Evolutionary conservation across 2,888 invertebrate genomes (phyloP), one percentile per base, ranked within the genome.

Genomic region (Mythimna loreyi): DNA sequence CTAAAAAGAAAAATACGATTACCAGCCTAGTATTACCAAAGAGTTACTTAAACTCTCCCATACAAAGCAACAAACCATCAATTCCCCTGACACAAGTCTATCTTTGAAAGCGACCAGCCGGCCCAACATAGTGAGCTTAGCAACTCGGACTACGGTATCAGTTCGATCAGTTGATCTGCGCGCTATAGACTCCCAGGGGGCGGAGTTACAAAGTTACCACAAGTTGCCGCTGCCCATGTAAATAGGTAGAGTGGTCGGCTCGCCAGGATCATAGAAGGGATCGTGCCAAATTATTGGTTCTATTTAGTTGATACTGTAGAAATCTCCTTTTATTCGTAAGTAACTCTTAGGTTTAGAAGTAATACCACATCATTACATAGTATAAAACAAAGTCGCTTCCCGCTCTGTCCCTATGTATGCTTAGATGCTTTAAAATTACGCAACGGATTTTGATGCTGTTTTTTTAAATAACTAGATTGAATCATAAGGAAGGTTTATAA

Each of bases 101-200:
- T 67, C 33, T 55, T 43, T 25, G 13, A 36, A 19, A 49, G 0
- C 19, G 21, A 23, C 50, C 28, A 40, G 36, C 28, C 0, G 11
- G 21, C 23, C 50, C 36, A 33, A 50, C 33, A 21, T 25, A 55
- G 21, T 23, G 11, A 33, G 47, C 30, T 68, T 52, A 61, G 68
- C 2, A 52, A 75, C 50, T 73, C 16, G 9, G 36, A 25, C 45
- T 49, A 43, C 45, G 40, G 30, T 75, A 75, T 75, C 67, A 75
- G 75, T 50, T 75, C 45, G 36, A 75, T 75, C 75, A 67, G 60
- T 68, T 68, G 47, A 52, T 52, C 61, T 23, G 53, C 28, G 25
- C 61, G 72, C 45, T 36, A 21, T 36, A 19, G 13, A 19, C 33
- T 33, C 57, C 68, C 57, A 7, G 21, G 52, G 23, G 57, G 55